phyloP scores from a whole-genome alignment of 2,797 vertebrate species.

The Channallabes apus region DNA sequence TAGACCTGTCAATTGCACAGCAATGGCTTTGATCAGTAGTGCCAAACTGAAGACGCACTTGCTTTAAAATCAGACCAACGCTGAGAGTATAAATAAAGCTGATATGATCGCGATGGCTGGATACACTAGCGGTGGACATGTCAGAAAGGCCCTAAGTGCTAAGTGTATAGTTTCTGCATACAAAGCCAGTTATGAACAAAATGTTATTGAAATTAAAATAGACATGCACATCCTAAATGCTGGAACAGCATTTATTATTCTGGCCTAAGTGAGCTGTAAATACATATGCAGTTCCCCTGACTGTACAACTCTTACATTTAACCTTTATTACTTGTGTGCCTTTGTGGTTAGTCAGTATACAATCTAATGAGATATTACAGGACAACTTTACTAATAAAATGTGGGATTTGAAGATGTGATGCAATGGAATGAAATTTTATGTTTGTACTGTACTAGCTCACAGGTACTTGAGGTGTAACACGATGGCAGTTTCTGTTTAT shows the following conservation, averaged over 20 bases:
- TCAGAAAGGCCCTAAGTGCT: not conserved
- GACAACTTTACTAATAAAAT: not conserved
- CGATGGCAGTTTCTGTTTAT: not conserved
- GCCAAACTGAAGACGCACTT: slow-evolving; percentile 57
- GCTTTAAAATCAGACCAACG: slow-evolving; percentile 58
- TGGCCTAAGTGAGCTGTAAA: not conserved
- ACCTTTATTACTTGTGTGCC: not conserved
- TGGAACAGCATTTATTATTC: not conserved
- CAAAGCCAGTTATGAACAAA: not conserved
- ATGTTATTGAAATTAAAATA: not conserved
- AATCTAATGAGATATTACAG: not conserved
- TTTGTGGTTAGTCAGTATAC: not conserved
- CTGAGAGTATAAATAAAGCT: slow-evolving; percentile 31
- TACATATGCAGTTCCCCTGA: not conserved
- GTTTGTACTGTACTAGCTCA: not conserved
- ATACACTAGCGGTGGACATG: not conserved
- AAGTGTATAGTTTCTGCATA: not conserved
- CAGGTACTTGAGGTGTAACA: not conserved
- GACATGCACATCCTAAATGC: not conserved
- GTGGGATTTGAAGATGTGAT: not conserved
- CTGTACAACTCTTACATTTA: not conserved
- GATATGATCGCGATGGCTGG: slow-evolving; percentile 61
- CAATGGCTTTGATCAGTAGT: slow-evolving; percentile 71
- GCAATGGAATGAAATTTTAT: not conserved
- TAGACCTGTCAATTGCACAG: slow-evolving; percentile 73